Evolutionary conservation across 2,113 vertebrate species (phyloP), one percentile per base, ranked within the genome.

Genomic region (Mesitornis unicolor): DNA sequence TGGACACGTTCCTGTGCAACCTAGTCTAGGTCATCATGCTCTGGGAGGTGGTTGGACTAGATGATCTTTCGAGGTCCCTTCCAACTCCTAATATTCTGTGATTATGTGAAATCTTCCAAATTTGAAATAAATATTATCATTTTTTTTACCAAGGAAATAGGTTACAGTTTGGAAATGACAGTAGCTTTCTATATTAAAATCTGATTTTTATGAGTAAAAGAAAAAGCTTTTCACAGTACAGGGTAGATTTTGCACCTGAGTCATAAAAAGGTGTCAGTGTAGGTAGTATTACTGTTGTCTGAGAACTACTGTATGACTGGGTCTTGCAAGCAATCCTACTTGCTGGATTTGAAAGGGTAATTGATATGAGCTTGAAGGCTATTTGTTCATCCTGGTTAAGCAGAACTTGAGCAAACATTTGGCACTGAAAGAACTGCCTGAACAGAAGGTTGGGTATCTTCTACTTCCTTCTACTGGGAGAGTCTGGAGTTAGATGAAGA

Each of bases 311-410:
- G 3, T 35, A 36, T 76, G 36, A 15, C 51, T 59, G 11, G 2
- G 8, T 53, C 68, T 75, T 84, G 42, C 17, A 81, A 86, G n/a
- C 16, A 40, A 0, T 61, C 45, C 31, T 65, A 6, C 36, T 67
- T 78, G 16, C 11, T 87, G 42, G 10, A 28, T 80, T 56, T 0
- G 0, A 26, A 65, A 74, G n/a, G 9, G 17, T 61, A 0, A 0
- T 47, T 36, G 22, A 6, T 40, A 16, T 45, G 51, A 74, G 13
- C 25, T 68, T 1, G 0, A 57, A 51, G 4, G 8, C 1, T 68
- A 4, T 81, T 82, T 79, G 8, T 31, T 89, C 8, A 35, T 81
- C 13, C 4, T 64, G 43, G 10, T 68, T 82, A 29, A 69, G 0
- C 8, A 53, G 53, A 87, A n/a, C 16, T 69, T 33, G 10, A 47